Percentiles rank a stretch among this genome's conserved stretches.
Conservation (phyloP, 1,140 invertebrate genomes). For the Cydia fagiglandana region DNA sequence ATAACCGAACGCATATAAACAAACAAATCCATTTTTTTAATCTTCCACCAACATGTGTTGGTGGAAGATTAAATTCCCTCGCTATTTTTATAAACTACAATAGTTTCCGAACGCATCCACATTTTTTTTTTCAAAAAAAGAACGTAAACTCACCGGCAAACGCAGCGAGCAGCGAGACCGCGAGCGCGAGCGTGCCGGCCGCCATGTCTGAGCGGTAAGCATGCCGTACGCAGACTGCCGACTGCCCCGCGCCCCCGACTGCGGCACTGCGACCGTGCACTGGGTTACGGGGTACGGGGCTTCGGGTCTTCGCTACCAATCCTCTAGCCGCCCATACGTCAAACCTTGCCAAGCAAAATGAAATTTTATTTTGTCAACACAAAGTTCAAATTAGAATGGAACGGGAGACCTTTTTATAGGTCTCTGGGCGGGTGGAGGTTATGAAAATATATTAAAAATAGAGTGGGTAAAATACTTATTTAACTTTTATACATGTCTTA, state of each 20-base stretch:
- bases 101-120: background rate
- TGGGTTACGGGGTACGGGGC: background rate
- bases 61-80: no score
- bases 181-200: slow-evolving; percentile 40
- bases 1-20: background rate
- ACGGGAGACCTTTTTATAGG: no score
- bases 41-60: background rate
- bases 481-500: no score
- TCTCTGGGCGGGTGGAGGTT: no score
- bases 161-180: slow-evolving; percentile 52
- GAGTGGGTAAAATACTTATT: no score
- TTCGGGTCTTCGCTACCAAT: background rate
- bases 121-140: background rate
- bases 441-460: background rate
- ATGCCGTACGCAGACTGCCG: slow-evolving; percentile 51
- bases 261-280: slow-evolving; percentile 65
- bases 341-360: no score
- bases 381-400: no score
- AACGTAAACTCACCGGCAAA: slow-evolving; percentile 62
- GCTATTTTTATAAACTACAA: no score
- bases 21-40: background rate
- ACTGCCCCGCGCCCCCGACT: slow-evolving; percentile 67
- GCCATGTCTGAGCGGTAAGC: slow-evolving; percentile 43
- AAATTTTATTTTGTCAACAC: no score
- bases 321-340: no score